Base-by-base conservation (phyloP, 2,888 invertebrate species). In the Argynnis bischoffii region DNA sequence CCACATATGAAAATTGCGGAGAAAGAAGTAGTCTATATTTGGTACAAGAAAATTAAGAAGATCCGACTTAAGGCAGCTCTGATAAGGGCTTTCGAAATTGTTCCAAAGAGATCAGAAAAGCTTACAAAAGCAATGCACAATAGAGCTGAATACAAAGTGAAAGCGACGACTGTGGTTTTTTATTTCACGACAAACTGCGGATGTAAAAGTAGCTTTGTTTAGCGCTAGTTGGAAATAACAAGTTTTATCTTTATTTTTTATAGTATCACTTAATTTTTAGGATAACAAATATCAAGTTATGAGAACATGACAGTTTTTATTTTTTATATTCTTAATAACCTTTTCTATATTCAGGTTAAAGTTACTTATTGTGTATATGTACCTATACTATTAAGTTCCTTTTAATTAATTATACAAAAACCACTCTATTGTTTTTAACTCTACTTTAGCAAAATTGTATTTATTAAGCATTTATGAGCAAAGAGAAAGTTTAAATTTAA, bases 51-150 rank as follows among this genome's bases (percentile, higher is more conserved):
- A 53, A 14, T 51, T 5, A 61, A 61, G 53, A 53, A 61, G 51
- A 41, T 41, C 15, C 35, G 18, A 35, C 61, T 51, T 41, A 61
- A 35, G 61, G 13, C 41, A 50, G 35, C 51, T 53, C 18, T 53
- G 60, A 61, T 18, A 18, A 61, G 61, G 51, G 61, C 61, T 61
- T 61, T 51, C 41, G 61, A 53, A 61, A 61, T 61, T 61, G 15
- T 59, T 59, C 21, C 6, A 47, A 59, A 59, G 57, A 65, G 31
- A 64, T 50, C 31, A 61, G 31, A 65, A 59, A 59, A 53, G 46
- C 47, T 26, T 53, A 46, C 59, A 53, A 54, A 54, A 59, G 59
- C 51, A 65, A 64, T 63, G 50, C 57, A 57, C 59, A 64, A 59
- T 64, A 59, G 48, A 59, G 41, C 48, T 59, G 48, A 50, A 59